phyloP scores from a whole-genome alignment of 2,797 vertebrate genomes.

The Cyprinella venusta region DNA sequence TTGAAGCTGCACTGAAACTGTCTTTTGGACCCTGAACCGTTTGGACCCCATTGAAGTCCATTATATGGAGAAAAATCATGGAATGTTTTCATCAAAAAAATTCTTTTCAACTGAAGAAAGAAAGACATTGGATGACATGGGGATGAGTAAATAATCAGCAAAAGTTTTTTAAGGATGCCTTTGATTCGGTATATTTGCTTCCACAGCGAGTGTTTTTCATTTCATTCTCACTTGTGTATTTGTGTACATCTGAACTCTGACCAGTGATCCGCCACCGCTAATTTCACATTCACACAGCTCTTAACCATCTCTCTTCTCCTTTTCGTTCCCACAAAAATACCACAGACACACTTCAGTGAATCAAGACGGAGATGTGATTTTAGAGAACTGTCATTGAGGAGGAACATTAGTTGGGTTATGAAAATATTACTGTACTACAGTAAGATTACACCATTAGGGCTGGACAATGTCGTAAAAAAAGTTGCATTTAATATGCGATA shows the following conservation, averaged over 20 bases:
- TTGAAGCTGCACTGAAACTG: too few relatives aligned
- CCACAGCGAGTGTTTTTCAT: background rate
- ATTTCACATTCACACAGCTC: constrained; percentile 18
- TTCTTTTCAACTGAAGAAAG: too few relatives aligned
- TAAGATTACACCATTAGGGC: background rate
- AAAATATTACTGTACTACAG: background rate
- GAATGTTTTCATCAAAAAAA: too few relatives aligned
- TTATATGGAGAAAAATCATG: too few relatives aligned
- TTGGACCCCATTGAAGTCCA: too few relatives aligned
- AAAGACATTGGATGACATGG: too few relatives aligned
- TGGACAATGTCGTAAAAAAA: background rate
- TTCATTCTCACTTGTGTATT: background rate
- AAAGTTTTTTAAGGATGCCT: too few relatives aligned
- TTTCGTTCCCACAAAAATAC: constrained; percentile 35
- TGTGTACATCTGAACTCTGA: background rate
- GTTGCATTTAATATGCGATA: background rate
- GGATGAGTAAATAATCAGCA: too few relatives aligned
- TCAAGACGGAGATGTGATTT: constrained; percentile 32
- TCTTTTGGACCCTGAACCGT: too few relatives aligned
- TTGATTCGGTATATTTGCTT: background rate
- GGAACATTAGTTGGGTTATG: constrained; percentile 7
- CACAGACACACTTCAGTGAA: constrained; percentile 33
- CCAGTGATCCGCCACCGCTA: constrained; percentile 26
- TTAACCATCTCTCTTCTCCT: constrained; percentile 43
- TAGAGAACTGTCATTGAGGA: constrained; percentile 31